A percentile compares a stretch with the other conserved stretches of the same genome.
These are phyloP conservation scores for Toxostoma redivivum DNA, from an alignment of 2,113 vertebrate genomes.

Conservation along the genomic window DNA sequence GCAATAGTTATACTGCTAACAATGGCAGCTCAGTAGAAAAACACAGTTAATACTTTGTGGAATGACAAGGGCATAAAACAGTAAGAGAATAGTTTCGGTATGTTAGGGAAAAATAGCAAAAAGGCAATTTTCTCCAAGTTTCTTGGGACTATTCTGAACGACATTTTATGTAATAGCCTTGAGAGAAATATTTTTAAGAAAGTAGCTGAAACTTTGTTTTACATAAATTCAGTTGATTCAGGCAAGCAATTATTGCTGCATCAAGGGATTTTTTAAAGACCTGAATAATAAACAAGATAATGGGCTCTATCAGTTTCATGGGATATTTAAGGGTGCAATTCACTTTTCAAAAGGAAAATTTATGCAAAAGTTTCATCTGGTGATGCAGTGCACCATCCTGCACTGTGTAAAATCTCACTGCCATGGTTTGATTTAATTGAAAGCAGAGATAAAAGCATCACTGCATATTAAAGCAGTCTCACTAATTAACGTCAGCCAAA, in stretches of 20 bases:
- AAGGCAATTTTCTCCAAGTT: slow-evolving; percentile 7
- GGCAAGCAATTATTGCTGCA: neutral
- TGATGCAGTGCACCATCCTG: neutral
- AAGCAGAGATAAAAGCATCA: neutral
- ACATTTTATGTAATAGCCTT: neutral
- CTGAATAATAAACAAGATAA: slow-evolving; percentile 37
- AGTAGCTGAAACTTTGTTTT: slow-evolving; percentile 8
- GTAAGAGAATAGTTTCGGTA: neutral
- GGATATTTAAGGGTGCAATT: slow-evolving; percentile 3
- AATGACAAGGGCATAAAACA: slow-evolving; percentile 21
- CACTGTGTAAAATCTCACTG: neutral
- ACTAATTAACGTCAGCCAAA: neutral
- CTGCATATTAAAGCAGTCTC: neutral
- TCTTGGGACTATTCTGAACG: neutral
- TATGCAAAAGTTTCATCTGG: neutral
- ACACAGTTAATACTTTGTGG: neutral
- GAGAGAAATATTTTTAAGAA: slow-evolving; percentile 35
- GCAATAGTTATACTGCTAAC: neutral
- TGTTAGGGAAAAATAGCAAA: neutral
- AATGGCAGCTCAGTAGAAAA: neutral
- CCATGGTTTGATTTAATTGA: neutral
- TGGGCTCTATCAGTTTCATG: neutral
- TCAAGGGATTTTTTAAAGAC: slow-evolving; percentile 46
- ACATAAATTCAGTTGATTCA: slow-evolving; percentile 1
- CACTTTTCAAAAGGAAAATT: neutral